Evolutionary conservation across 53 echinoderm and acorn worm genomes (phyloP).

Genomic region (Zoroaster sp.): DNA sequence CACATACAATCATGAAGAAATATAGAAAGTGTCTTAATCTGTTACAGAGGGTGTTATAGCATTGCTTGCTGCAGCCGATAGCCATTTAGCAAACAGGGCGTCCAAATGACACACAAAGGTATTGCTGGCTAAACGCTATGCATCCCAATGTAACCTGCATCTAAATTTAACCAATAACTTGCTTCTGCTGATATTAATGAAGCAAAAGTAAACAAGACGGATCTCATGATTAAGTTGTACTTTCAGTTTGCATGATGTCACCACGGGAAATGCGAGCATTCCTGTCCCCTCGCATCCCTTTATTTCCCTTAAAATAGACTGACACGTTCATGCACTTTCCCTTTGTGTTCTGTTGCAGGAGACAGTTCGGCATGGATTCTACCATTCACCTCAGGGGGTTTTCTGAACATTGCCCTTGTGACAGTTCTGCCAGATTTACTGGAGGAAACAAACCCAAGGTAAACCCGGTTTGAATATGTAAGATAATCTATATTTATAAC

Average conservation of each 20-base stretch:
- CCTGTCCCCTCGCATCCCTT: neutral
- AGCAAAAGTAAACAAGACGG: neutral
- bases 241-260: neutral
- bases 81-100: no score
- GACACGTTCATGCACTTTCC: neutral
- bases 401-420: constrained; percentile 92
- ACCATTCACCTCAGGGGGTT: constrained; percentile 99
- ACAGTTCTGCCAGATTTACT: constrained; percentile 92
- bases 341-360: constrained; percentile 49
- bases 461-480: neutral
- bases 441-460: constrained; percentile 85
- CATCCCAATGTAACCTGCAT: no score
- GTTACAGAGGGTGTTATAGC: no score
- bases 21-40: no score
- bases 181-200: no score
- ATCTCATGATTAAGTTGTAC: neutral
- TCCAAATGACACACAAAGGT: no score
- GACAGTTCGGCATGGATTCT: constrained; percentile 95
- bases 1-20: no score
- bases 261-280: no score
- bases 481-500: neutral
- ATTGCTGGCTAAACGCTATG: no score
- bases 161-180: no score
- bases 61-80: no score
- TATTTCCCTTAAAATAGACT: neutral